These are phyloP conservation scores for Dendrocincla tyrannina DNA, from an alignment of 2,797 vertebrate species.

Conservation along the genomic window DNA sequence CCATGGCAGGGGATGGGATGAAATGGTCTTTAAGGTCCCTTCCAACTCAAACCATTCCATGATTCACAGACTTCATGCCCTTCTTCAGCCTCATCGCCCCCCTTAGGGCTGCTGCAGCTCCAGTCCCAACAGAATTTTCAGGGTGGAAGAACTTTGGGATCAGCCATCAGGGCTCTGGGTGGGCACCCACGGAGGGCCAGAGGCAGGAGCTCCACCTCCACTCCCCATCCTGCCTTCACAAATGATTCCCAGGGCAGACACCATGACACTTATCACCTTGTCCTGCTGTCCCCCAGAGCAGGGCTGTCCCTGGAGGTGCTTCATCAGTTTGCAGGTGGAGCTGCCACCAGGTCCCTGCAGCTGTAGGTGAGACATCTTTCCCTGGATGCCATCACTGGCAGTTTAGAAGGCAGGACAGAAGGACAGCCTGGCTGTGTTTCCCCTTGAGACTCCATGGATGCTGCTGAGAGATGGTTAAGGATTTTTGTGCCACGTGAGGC, in stretches of 20 bases:
- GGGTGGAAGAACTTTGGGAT: not conserved
- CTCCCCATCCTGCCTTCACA: not conserved
- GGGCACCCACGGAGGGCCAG: not conserved
- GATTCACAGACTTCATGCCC: not conserved
- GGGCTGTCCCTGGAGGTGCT: accelerated
- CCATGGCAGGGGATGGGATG: accelerated
- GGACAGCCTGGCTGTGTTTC: not conserved
- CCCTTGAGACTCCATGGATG: not conserved
- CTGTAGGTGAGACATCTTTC: not conserved
- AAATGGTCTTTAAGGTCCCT: not conserved
- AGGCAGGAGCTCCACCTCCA: not conserved
- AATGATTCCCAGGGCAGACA: not conserved
- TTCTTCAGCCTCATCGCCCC: not conserved
- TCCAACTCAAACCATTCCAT: not conserved
- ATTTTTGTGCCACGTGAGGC: not conserved
- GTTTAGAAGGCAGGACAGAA: not conserved
- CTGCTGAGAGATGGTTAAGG: not conserved
- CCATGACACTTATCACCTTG: accelerated
- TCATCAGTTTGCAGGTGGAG: accelerated
- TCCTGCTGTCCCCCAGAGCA: not conserved
- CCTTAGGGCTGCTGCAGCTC: not conserved
- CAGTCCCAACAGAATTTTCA: not conserved
- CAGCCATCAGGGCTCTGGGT: not conserved
- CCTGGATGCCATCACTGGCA: not conserved
- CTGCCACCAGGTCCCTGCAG: not conserved